Evolutionary conservation across 23 tunicate genomes (phyloP).

Genomic region (Trididemnum clinides): DNA sequence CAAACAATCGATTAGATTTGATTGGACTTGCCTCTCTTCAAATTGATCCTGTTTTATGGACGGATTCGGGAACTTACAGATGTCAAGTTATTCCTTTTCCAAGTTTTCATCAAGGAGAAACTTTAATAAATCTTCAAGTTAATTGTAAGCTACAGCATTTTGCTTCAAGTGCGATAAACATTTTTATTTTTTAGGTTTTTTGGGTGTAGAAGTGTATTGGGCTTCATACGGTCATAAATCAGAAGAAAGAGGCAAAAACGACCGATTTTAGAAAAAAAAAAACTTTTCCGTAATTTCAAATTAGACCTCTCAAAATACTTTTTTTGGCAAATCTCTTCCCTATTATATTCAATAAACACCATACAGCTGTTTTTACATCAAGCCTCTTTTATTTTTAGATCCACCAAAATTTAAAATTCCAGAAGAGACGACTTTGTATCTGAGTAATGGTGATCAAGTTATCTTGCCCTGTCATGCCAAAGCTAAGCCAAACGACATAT

Average conservation of each 20-base stretch:
- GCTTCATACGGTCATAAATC: too few relatives aligned
- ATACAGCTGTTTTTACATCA: too few relatives aligned
- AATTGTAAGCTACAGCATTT: constrained; percentile 34
- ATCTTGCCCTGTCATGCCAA: constrained; percentile 55
- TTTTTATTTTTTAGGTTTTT: too few relatives aligned
- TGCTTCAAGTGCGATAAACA: too few relatives aligned
- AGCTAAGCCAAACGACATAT: constrained; percentile 51
- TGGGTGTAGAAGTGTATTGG: too few relatives aligned
- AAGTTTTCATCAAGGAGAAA: constrained; percentile 64
- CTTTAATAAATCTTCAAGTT: constrained; percentile 47
- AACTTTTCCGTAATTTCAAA: too few relatives aligned
- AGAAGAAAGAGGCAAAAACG: too few relatives aligned
- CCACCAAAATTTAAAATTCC: constrained; percentile 47
- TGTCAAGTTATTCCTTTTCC: constrained; percentile 83
- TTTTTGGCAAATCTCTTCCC: not conserved
- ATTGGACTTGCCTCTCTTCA: constrained; percentile 54
- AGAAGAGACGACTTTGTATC: constrained; percentile 12
- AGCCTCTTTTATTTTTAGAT: constrained; percentile 46
- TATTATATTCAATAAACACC: too few relatives aligned
- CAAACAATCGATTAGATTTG: too few relatives aligned
- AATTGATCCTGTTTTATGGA: constrained; percentile 3
- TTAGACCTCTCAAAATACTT: not conserved
- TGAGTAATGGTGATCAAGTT: constrained; percentile 42
- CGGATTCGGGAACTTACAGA: constrained; percentile 69
- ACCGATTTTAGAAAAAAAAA: too few relatives aligned